phyloP scores from a whole-genome alignment of 2,888 invertebrate species.

The Pilophorus perplexus region DNA sequence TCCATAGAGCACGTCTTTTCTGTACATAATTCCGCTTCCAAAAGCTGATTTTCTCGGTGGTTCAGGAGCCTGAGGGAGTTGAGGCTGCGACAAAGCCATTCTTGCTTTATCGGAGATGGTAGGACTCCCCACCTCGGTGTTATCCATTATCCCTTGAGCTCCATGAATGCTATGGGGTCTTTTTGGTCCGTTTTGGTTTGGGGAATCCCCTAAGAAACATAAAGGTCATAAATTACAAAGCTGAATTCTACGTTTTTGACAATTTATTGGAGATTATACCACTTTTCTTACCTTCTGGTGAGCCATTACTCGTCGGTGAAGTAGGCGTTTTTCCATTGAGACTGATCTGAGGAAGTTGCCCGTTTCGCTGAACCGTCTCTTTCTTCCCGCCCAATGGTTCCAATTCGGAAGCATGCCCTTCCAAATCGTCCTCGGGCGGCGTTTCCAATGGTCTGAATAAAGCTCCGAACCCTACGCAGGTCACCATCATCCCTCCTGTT shows the following conservation, averaged over 20 bases:
- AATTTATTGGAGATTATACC: too few relatives aligned
- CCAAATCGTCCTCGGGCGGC: not conserved
- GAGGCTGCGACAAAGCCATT: slow-evolving; percentile 70
- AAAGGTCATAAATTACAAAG: too few relatives aligned
- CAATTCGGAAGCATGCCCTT: slow-evolving; percentile 5
- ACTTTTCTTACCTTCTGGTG: slow-evolving; percentile 35
- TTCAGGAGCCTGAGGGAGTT: slow-evolving; percentile 55
- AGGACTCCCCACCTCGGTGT: not conserved
- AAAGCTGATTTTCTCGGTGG: slow-evolving; percentile 48
- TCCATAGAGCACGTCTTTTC: slow-evolving; percentile 86
- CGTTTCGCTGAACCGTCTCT: slow-evolving; percentile 15
- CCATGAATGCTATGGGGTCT: slow-evolving; percentile 50
- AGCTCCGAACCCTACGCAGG: slow-evolving; percentile 85
- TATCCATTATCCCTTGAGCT: slow-evolving; percentile 14
- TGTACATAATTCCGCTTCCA: slow-evolving; percentile 67
- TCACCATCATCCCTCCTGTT: slow-evolving; percentile 78
- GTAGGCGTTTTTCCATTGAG: slow-evolving; percentile 30
- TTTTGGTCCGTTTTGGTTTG: slow-evolving; percentile 28
- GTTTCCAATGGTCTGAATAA: slow-evolving; percentile 79
- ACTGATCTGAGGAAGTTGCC: slow-evolving; percentile 28
- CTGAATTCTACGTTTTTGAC: too few relatives aligned
- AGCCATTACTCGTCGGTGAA: slow-evolving; percentile 20
- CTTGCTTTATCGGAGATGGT: slow-evolving; percentile 52
- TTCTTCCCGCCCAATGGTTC: slow-evolving; percentile 6
- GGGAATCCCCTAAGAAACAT: slow-evolving; percentile 11